A percentile compares a stretch with the other conserved stretches of the same genome.
phyloP scores from a whole-genome alignment of 1,140 invertebrate genomes.

The Gryllus bimaculatus region DNA sequence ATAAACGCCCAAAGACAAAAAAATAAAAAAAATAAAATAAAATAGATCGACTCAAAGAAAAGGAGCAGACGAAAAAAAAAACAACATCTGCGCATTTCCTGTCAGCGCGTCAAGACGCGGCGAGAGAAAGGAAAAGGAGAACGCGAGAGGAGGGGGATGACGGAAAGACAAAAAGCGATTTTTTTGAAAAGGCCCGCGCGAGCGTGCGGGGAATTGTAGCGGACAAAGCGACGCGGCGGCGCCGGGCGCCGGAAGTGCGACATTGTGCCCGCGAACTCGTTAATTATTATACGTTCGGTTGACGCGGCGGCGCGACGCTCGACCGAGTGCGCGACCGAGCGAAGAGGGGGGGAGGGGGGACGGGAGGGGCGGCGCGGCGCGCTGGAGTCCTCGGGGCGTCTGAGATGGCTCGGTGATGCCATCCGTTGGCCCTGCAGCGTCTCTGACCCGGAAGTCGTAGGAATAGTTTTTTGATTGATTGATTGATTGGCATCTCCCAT shows the following conservation, averaged over 20 bases:
- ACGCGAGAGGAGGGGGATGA: neutral
- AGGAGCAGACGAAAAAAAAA: neutral
- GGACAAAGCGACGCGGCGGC: neutral
- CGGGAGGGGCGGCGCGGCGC: too few relatives aligned
- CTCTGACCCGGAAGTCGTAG: too few relatives aligned
- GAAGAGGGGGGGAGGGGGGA: neutral
- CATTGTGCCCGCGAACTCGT: too few relatives aligned
- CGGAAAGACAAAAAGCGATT: neutral
- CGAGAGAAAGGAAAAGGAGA: neutral
- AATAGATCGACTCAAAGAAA: neutral
- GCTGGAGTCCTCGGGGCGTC: too few relatives aligned
- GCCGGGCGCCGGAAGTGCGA: neutral
- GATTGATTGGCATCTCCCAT: too few relatives aligned
- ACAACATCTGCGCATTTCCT: neutral
- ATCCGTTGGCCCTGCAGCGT: too few relatives aligned
- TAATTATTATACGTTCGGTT: neutral
- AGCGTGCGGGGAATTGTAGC: neutral
- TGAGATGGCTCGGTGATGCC: too few relatives aligned
- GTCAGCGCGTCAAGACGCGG: neutral
- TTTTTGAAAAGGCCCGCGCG: neutral
- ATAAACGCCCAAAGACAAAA: constrained; percentile 4
- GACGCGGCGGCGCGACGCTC: neutral
- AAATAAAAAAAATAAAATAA: neutral
- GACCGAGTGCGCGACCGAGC: neutral
- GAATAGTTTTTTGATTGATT: too few relatives aligned